phyloP scores from a whole-genome alignment of 2,888 invertebrate genomes.

The Lymantria dispar region DNA sequence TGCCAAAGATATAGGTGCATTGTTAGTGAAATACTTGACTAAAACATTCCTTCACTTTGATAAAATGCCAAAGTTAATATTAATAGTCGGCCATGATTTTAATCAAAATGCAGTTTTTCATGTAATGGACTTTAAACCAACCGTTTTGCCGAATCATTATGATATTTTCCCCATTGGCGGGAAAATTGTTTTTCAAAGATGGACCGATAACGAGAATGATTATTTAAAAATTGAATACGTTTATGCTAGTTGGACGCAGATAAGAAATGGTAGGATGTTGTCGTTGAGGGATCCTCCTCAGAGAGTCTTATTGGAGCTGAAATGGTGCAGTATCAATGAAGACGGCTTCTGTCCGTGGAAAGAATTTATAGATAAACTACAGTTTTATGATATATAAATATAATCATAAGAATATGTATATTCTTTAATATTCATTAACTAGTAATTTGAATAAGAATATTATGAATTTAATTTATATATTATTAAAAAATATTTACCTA shows the following conservation, averaged over 20 bases:
- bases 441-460: no score
- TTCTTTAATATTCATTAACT: no score
- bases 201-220: conserved; percentile 18
- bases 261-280: conserved; percentile 13
- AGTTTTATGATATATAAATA: background rate
- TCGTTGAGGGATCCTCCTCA: conserved; percentile 12
- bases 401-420: no score
- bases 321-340: conserved; percentile 15
- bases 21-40: conserved; percentile 12
- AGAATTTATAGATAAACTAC: conserved; percentile 18
- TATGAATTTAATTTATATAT: no score
- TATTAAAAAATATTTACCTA: no score
- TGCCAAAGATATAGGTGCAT: conserved; percentile 15
- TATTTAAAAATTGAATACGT: conserved; percentile 28
- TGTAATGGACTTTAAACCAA: conserved; percentile 12
- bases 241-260: conserved; percentile 18
- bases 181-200: conserved; percentile 26
- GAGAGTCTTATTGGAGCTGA: conserved; percentile 15
- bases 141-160: conserved; percentile 18
- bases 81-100: conserved; percentile 25
- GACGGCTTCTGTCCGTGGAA: conserved; percentile 21
- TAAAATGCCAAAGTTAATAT: conserved; percentile 14
- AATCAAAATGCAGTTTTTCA: conserved; percentile 14
- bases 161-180: conserved; percentile 24
- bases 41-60: conserved; percentile 15